Percentiles rank a stretch among this genome's conserved stretches.
Evolutionary conservation across 2,888 invertebrate genomes (phyloP).

Genomic region (Erebia palarica): DNA sequence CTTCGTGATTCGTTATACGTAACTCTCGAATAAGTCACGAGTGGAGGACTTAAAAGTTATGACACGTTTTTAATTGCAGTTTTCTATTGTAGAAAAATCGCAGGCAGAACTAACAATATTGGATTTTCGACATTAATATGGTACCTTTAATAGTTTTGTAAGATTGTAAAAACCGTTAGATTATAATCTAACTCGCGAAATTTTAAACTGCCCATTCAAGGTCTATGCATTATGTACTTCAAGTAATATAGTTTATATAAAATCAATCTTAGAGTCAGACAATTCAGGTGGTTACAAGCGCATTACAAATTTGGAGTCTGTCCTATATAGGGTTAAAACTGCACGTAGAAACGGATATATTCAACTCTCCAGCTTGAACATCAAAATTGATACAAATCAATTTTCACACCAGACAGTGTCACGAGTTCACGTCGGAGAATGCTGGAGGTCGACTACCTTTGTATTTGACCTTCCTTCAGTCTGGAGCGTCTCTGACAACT

Average conservation of each 20-base stretch:
- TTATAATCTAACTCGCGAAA: no score
- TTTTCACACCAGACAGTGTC: slow-evolving; percentile 38
- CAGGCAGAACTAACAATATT: not conserved
- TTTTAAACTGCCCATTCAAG: no score
- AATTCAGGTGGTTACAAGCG: no score
- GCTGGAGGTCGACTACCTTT: slow-evolving; percentile 48
- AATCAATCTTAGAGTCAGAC: no score
- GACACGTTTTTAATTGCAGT: slow-evolving; percentile 13
- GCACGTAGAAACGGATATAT: no score
- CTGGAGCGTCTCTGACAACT: slow-evolving; percentile 41
- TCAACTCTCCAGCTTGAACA: not conserved
- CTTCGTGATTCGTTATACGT: slow-evolving; percentile 41
- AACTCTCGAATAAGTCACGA: slow-evolving; percentile 31
- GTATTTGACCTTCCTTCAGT: slow-evolving; percentile 40
- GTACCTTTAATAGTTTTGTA: not conserved
- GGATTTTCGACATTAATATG: not conserved
- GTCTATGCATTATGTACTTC: no score
- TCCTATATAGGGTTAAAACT: no score
- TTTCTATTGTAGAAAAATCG: not conserved
- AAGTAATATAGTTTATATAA: no score
- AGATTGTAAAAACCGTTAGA: no score
- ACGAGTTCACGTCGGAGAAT: slow-evolving; percentile 48
- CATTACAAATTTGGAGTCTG: no score
- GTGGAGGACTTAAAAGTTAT: slow-evolving; percentile 1
- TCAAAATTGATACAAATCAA: slow-evolving; percentile 19